Conservation (phyloP, 1,140 invertebrate genomes). For the Microplitis mediator region DNA sequence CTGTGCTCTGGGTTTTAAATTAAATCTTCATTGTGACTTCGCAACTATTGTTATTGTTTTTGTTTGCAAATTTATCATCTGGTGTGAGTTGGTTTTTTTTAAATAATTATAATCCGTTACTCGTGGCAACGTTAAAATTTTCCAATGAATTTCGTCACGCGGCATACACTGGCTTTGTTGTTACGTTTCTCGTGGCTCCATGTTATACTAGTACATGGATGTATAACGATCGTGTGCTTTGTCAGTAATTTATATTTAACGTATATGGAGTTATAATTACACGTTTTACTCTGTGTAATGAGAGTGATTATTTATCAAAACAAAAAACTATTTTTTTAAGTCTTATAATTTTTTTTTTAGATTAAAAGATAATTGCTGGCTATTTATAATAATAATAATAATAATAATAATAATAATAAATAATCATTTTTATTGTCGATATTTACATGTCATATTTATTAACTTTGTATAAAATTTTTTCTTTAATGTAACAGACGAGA, state of each 20-base stretch:
- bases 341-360: background rate
- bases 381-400: too few species aligned
- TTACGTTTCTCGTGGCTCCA: constrained; percentile 12
- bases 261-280: background rate
- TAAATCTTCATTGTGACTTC: background rate
- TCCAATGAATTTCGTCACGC: background rate
- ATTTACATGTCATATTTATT: too few species aligned
- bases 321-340: background rate
- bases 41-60: background rate
- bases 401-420: background rate
- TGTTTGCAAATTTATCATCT: background rate
- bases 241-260: background rate
- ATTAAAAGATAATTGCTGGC: too few species aligned
- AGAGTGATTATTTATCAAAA: background rate
- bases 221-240: constrained; percentile 1
- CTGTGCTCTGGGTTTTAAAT: background rate
- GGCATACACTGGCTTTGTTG: background rate
- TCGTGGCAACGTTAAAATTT: background rate
- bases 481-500: too few species aligned
- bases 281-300: background rate
- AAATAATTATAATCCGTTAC: background rate
- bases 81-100: background rate
- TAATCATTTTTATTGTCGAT: too few species aligned
- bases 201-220: constrained; percentile 1
- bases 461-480: too few species aligned